Base-by-base conservation (phyloP, 1,140 invertebrate genomes). In the Arctopsyche grandis region DNA sequence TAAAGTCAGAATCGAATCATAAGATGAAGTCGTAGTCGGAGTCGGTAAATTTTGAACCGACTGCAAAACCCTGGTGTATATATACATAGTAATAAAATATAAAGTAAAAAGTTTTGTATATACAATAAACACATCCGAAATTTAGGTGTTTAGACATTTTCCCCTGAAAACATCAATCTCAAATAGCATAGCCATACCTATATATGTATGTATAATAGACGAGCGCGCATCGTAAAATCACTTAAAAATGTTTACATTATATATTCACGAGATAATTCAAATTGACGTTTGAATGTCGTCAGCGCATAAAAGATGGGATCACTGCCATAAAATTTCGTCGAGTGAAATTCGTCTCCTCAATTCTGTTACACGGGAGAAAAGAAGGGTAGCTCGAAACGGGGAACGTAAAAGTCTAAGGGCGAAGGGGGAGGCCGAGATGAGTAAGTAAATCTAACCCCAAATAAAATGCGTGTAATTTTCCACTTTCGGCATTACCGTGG, bases 401-500 rank as follows among this genome's bases (percentile, higher is more conserved):
- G 14, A 66, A 22, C 7, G 58, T 12, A 52, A n/a, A 19, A 52
- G 48, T 14, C 5, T 9, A 46, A 46, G 44, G 48, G 21, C 9
- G 75, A 63, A 58, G 58, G n/a, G n/a, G 38, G 75, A 5, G 69
- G 43, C 12, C 16, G 43, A 73, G 60, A 74, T 74, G 71, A 46
- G 71, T 74, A 74, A 74, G 71, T 74, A 74, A 74, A 74, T 74
- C 71, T 46, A 52, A 56, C 71, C 80, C 80, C 77, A 79, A 81
- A 78, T 78, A 78, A 81, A 80, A 77, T 77, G 80, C 77, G 77
- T 81, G 73, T 79, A 81, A 81, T 77, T 77, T 77, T 69, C 56
- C 74, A 78, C 77, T 74, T 60, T 56, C 71, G 12, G 26, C 46
- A 56, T 43, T 75, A 76, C 52, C 58, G 58, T 21, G 21, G 60